A percentile compares a stretch with the other conserved stretches of the same genome.
Evolutionary conservation across 1,140 invertebrate genomes (phyloP).

Genomic region (Proctacanthus coquilletti): DNA sequence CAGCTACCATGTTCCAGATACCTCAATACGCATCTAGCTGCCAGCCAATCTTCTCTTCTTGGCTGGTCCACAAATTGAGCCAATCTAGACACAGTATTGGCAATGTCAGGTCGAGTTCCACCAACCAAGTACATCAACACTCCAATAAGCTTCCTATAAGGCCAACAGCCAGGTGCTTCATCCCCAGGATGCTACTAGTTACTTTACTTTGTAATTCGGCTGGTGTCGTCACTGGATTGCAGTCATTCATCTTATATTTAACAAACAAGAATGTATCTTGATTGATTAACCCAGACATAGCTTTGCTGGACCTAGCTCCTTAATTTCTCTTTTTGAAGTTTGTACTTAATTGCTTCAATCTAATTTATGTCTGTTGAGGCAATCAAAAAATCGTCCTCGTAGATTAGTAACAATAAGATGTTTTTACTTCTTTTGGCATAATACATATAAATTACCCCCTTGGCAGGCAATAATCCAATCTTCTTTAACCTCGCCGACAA

Average conservation of each 20-base stretch:
- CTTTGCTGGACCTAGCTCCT: slow-evolving; percentile 6
- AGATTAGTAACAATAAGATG: slow-evolving; percentile 13
- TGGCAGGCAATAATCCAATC: background rate
- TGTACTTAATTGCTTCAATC: slow-evolving; percentile 8
- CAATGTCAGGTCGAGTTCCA: slow-evolving; percentile 26
- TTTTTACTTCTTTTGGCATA: slow-evolving; percentile 3
- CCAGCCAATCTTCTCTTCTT: slow-evolving; percentile 15
- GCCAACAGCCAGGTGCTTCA: too few relatives aligned
- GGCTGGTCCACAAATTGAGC: slow-evolving; percentile 14
- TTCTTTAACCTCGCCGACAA: background rate
- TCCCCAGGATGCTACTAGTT: slow-evolving; percentile 3
- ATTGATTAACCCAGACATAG: slow-evolving; percentile 12
- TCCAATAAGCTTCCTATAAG: slow-evolving; percentile 17
- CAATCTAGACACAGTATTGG: slow-evolving; percentile 18
- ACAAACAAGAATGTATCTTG: slow-evolving; percentile 9
- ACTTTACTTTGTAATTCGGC: slow-evolving; percentile 9
- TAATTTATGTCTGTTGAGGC: slow-evolving; percentile 10
- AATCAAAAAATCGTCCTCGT: slow-evolving; percentile 26
- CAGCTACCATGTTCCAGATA: slow-evolving; percentile 20
- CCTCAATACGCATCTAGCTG: slow-evolving; percentile 17
- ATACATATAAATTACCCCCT: background rate
- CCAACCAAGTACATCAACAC: slow-evolving; percentile 21
- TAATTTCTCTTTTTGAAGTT: slow-evolving; percentile 13
- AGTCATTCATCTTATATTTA: slow-evolving; percentile 17
- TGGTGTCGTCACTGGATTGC: slow-evolving; percentile 15